These are phyloP conservation scores for Galagoides demidoff DNA, from an alignment of 2,797 vertebrate genomes.

Conservation along the genomic window DNA sequence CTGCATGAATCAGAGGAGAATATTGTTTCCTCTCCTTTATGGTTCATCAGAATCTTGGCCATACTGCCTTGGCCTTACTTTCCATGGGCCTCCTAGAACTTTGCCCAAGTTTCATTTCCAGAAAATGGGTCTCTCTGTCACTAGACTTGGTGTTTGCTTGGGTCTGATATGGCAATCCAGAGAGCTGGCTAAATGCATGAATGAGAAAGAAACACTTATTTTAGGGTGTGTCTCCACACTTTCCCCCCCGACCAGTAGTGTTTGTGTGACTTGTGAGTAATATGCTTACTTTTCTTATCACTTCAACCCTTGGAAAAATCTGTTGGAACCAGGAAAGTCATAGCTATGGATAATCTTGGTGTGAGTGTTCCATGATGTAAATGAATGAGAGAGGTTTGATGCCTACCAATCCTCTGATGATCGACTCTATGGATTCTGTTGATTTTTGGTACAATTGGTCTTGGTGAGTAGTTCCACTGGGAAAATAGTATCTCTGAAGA, in stretches of 20 bases:
- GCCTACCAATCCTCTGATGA: neutral
- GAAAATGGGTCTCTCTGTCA: neutral
- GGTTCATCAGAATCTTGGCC: slow-evolving; percentile 46
- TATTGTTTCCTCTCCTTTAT: slow-evolving; percentile 68
- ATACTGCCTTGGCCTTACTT: neutral
- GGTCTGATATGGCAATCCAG: neutral
- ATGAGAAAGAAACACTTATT: neutral
- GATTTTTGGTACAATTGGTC: neutral
- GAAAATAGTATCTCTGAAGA: slow-evolving; percentile 2
- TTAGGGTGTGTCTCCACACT: neutral
- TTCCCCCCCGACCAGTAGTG: neutral
- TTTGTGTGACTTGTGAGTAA: neutral
- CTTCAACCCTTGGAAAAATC: neutral
- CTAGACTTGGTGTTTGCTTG: neutral
- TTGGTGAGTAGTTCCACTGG: neutral
- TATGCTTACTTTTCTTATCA: neutral
- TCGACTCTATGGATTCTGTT: neutral
- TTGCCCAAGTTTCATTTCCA: slow-evolving; percentile 31
- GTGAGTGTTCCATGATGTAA: neutral
- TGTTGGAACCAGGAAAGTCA: neutral
- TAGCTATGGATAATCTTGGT: neutral
- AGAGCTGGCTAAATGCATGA: neutral
- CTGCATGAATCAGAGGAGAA: slow-evolving; percentile 57
- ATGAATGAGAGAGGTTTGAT: neutral
- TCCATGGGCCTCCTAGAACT: slow-evolving; percentile 48